These are phyloP conservation scores for Emydoidea blandingii DNA, from an alignment of 2,797 vertebrate species.

Conservation along the genomic window DNA sequence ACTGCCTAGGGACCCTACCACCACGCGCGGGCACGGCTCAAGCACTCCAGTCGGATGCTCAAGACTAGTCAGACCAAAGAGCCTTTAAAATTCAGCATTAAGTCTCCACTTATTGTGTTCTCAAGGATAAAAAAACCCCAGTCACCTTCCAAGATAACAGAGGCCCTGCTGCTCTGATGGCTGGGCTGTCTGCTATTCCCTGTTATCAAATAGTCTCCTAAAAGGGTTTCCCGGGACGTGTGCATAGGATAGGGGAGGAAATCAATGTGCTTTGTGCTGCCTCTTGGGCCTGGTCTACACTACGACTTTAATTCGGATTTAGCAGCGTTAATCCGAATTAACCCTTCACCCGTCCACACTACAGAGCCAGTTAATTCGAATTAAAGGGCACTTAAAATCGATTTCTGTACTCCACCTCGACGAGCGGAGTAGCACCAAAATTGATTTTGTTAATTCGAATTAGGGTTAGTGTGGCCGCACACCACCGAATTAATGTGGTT, in stretches of 20 bases:
- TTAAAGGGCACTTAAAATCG: too few species aligned
- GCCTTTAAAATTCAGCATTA: background rate
- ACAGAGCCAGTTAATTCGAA: too few species aligned
- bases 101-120: background rate
- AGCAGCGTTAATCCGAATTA: too few species aligned
- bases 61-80: background rate
- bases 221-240: background rate
- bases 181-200: background rate
- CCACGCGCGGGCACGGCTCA: background rate
- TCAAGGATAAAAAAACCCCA: background rate
- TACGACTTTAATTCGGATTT: too few species aligned
- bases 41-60: background rate
- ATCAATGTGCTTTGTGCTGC: background rate
- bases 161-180: background rate
- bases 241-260: background rate
- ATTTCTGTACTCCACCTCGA: too few species aligned
- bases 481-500: too few species aligned
- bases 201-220: background rate
- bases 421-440: too few species aligned
- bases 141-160: background rate
- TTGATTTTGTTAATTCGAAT: too few species aligned
- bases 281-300: too few species aligned
- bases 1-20: background rate
- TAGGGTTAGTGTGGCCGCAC: too few species aligned
- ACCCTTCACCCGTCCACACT: too few species aligned